Percentiles rank a stretch among this genome's conserved stretches.
Evolutionary conservation across 2,888 invertebrate genomes (phyloP).

Genomic region (Calameuta pallipes): DNA sequence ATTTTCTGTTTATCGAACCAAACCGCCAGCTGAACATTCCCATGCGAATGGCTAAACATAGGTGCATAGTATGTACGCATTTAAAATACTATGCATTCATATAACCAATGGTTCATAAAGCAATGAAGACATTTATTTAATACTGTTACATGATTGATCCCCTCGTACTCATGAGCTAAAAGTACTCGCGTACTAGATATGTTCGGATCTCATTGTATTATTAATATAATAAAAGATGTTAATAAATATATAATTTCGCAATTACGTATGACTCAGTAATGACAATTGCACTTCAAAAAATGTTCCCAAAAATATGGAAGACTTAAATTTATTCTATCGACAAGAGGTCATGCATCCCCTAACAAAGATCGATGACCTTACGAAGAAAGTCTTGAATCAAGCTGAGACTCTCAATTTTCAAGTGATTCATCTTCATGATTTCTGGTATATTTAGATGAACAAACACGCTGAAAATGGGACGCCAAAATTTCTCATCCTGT

Average conservation of each 20-base stretch:
- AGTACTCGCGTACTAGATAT: conserved; percentile 25
- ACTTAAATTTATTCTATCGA: neutral
- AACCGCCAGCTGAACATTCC: conserved; percentile 9
- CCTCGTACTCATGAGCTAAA: conserved; percentile 2
- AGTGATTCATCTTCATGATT: neutral
- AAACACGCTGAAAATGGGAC: neutral
- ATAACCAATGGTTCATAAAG: conserved; percentile 14
- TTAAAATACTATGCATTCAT: conserved; percentile 8
- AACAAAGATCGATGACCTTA: neutral
- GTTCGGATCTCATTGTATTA: conserved; percentile 38
- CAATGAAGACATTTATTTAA: conserved; percentile 12
- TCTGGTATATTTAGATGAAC: neutral
- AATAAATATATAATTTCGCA: conserved; percentile 23
- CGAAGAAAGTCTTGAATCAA: neutral
- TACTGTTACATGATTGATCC: conserved; percentile 8
- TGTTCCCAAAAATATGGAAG: neutral
- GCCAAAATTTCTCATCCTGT: neutral
- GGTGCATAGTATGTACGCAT: neutral
- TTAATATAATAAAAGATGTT: conserved; percentile 32
- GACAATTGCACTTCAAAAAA: neutral
- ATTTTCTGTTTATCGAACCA: conserved; percentile 3
- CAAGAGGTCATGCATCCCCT: neutral
- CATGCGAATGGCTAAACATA: neutral
- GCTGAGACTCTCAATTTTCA: neutral
- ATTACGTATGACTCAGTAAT: neutral